phyloP scores from a whole-genome alignment of 2,113 vertebrate genomes.

The Nanorana parkeri region DNA sequence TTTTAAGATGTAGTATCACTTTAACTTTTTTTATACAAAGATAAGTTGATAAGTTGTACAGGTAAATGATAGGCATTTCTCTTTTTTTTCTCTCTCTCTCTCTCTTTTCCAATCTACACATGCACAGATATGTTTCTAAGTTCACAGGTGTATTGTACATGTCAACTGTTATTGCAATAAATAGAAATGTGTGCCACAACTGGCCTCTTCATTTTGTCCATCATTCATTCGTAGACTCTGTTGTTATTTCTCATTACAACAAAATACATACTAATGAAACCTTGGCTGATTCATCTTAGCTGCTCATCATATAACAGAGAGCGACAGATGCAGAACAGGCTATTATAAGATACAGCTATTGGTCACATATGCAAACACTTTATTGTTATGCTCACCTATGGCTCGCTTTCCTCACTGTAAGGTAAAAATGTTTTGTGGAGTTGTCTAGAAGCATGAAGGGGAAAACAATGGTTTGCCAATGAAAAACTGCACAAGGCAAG shows the following conservation, averaged over 20 bases:
- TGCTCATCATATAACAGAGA: constrained; percentile 30
- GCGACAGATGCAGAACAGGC: constrained; percentile 16
- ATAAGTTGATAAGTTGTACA: too few species aligned
- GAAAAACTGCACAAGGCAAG: constrained; percentile 37
- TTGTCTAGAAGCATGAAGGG: constrained; percentile 16
- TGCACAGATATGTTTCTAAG: too few species aligned
- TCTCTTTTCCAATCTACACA: too few species aligned
- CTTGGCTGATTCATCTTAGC: constrained; percentile 10
- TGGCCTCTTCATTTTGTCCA: constrained; percentile 1
- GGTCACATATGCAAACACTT: constrained; percentile 37
- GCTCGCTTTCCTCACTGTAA: constrained; percentile 19
- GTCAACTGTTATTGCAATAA: neutral
- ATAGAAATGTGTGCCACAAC: neutral
- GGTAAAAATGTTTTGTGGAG: constrained; percentile 20
- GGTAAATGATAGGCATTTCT: too few species aligned
- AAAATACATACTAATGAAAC: constrained; percentile 1
- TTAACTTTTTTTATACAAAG: too few species aligned
- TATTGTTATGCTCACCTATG: constrained; percentile 24
- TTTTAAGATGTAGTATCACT: too few species aligned
- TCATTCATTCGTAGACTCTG: neutral
- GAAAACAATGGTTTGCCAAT: constrained; percentile 47
- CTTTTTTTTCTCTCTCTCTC: too few species aligned
- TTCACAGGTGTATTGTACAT: too few species aligned
- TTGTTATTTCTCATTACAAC: neutral
- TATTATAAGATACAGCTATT: constrained; percentile 20